A percentile compares a stretch with the other conserved stretches of the same genome.
Evolutionary conservation across 2,888 invertebrate species (phyloP).

Genomic region (Smittia aterrima): DNA sequence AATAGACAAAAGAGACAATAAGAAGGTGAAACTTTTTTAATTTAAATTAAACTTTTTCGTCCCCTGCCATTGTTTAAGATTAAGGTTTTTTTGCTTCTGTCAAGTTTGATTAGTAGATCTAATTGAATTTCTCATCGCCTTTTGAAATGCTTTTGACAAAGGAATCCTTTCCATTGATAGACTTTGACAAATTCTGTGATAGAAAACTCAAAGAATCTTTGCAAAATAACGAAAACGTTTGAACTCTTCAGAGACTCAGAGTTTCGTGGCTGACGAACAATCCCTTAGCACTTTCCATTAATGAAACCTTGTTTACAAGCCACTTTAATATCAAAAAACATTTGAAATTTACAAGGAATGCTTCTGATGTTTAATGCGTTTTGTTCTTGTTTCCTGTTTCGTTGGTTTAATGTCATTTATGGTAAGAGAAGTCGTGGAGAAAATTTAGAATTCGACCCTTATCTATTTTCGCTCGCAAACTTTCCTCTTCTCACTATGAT

Average conservation of each 20-base stretch:
- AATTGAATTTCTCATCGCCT: too few species aligned
- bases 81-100: neutral
- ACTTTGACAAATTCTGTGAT: neutral
- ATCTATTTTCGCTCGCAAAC: neutral
- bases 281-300: too few species aligned
- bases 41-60: constrained; percentile 15
- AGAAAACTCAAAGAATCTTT: neutral
- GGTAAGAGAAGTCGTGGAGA: neutral
- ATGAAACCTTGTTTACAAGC: neutral
- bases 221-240: neutral
- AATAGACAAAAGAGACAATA: neutral
- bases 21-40: constrained; percentile 8
- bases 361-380: neutral
- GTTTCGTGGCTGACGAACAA: too few species aligned
- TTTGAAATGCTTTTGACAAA: too few species aligned
- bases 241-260: too few species aligned
- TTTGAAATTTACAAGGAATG: neutral
- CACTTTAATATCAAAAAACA: neutral
- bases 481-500: neutral
- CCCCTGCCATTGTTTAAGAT: neutral
- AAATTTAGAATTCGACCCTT: constrained; percentile 16
- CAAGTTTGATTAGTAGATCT: too few species aligned
- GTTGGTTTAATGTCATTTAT: constrained; percentile 1
- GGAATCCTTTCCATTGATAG: too few species aligned
- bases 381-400: neutral